Evolutionary conservation across 2,113 vertebrate genomes (phyloP).

Genomic region (Tyto alba): DNA sequence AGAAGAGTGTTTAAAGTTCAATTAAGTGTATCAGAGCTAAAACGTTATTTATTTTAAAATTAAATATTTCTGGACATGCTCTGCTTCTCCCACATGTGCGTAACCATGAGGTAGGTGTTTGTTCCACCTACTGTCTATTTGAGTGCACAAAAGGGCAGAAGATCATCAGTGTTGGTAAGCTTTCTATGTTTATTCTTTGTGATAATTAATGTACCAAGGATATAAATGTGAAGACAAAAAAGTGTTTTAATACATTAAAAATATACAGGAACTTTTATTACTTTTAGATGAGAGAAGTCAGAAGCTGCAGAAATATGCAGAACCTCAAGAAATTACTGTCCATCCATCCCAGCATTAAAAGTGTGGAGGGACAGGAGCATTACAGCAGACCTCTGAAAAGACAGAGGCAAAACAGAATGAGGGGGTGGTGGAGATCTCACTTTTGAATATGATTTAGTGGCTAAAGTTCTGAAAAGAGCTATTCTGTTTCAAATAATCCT

Average conservation of each 20-base stretch:
- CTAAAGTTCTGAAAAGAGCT: background rate
- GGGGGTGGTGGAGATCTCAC: background rate
- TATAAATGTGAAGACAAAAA: background rate
- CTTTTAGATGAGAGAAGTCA: background rate
- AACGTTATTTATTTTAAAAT: background rate
- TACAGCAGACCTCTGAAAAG: background rate
- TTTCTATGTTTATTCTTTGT: background rate
- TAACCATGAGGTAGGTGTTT: background rate
- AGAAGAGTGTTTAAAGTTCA: background rate
- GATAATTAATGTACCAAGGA: background rate
- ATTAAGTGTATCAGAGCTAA: background rate
- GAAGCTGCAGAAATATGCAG: background rate
- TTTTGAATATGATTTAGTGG: background rate
- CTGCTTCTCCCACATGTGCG: background rate
- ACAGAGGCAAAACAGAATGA: background rate
- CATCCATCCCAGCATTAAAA: background rate
- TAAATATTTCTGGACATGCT: background rate
- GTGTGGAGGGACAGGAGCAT: background rate
- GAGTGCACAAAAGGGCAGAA: background rate
- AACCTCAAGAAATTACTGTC: background rate
- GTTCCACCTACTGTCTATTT: background rate
- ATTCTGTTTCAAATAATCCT: background rate
- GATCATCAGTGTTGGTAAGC: background rate
- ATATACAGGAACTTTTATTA: background rate
- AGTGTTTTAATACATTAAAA: background rate